phyloP scores from a whole-genome alignment of 2,113 vertebrate genomes.

The Hoplias malabaricus region DNA sequence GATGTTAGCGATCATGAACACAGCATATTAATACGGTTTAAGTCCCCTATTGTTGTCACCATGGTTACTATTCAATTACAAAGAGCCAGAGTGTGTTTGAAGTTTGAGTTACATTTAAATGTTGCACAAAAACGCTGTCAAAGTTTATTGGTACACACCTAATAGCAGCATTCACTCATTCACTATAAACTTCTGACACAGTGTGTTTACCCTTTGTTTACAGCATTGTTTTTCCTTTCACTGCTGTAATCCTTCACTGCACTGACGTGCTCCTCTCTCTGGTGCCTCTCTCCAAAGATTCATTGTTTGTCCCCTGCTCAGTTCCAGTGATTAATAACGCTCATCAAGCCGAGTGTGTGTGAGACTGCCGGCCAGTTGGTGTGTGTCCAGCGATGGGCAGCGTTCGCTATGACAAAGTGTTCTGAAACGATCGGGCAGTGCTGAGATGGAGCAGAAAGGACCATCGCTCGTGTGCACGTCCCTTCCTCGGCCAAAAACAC shows the following conservation, averaged over 20 bases:
- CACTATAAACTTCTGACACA: too few relatives aligned
- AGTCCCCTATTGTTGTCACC: too few relatives aligned
- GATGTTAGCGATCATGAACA: too few relatives aligned
- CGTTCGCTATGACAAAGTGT: not conserved
- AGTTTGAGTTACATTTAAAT: too few relatives aligned
- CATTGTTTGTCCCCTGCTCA: not conserved
- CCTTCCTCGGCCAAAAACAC: not conserved
- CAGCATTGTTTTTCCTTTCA: not conserved
- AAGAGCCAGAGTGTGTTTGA: too few relatives aligned
- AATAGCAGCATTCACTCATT: too few relatives aligned
- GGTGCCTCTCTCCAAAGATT: not conserved
- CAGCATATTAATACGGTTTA: too few relatives aligned
- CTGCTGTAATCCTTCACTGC: not conserved
- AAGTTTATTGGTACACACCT: too few relatives aligned
- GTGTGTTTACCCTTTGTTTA: too few relatives aligned
- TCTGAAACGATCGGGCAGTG: not conserved
- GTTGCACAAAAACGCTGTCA: too few relatives aligned
- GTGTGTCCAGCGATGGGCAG: not conserved
- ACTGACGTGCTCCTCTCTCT: not conserved
- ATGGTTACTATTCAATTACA: too few relatives aligned
- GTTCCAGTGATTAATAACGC: not conserved
- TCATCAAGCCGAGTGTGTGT: not conserved
- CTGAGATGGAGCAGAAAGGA: not conserved
- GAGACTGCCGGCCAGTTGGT: not conserved
- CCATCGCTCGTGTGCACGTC: not conserved